These are phyloP conservation scores for Oreochromis tanganicae DNA, from an alignment of 2,113 vertebrate species.

Conservation along the genomic window DNA sequence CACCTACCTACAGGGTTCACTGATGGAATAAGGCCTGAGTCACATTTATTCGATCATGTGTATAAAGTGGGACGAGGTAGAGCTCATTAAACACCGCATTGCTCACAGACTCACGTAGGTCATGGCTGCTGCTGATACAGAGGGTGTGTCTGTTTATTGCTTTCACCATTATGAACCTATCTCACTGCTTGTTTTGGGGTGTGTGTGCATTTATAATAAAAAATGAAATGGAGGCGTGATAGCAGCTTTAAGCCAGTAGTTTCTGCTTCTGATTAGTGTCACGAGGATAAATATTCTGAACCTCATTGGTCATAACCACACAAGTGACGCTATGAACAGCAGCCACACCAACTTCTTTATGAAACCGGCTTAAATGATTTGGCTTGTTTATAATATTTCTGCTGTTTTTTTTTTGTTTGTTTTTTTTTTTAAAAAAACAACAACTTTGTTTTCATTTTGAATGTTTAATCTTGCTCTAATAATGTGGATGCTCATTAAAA, in stretches of 20 bases:
- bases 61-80: background rate
- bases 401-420: too few relatives aligned
- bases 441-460: background rate
- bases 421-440: too few relatives aligned
- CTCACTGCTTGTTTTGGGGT: background rate
- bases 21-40: background rate
- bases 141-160: constrained; percentile 10
- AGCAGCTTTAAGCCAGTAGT: background rate
- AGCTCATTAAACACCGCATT: background rate
- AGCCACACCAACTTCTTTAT: background rate
- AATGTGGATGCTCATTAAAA: background rate
- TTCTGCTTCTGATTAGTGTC: background rate
- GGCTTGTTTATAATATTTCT: background rate
- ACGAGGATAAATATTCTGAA: background rate
- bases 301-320: background rate
- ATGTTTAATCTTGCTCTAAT: background rate
- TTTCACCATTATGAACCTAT: background rate
- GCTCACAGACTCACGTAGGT: background rate
- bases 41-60: background rate
- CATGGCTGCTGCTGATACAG: background rate
- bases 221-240: background rate
- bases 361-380: background rate
- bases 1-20: background rate
- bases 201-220: background rate
- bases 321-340: background rate